These are phyloP conservation scores for Aegypius monachus DNA, from an alignment of 2,113 vertebrate species.

Conservation along the genomic window DNA sequence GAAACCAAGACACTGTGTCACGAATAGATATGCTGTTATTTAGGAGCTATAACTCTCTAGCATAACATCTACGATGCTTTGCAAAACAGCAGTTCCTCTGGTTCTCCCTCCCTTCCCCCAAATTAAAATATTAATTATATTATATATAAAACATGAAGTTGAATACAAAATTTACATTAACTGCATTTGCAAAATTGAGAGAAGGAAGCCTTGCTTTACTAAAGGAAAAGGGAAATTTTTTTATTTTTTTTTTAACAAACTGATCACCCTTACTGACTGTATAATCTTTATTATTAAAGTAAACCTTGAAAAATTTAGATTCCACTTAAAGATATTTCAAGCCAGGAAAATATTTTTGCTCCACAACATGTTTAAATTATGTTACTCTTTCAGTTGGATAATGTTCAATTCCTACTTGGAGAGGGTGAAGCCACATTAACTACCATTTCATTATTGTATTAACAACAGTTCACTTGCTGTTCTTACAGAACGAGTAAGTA, in stretches of 20 bases:
- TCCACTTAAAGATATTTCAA: not conserved
- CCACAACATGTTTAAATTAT: conserved; percentile 48
- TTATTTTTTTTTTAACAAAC: not conserved
- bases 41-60: not conserved
- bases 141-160: not conserved
- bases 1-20: not conserved
- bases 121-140: not conserved
- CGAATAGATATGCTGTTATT: not conserved
- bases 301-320: not conserved
- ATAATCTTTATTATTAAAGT: not conserved
- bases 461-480: conserved; percentile 59
- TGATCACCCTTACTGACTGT: not conserved
- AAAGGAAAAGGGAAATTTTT: not conserved
- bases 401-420: not conserved
- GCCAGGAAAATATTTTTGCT: conserved; percentile 11
- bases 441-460: conserved; percentile 60
- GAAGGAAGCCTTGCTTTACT: not conserved
- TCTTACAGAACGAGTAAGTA: conserved; percentile 9
- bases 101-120: not conserved
- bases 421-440: conserved; percentile 26
- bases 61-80: not conserved
- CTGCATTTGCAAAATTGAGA: not conserved
- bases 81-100: not conserved
- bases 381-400: conserved; percentile 39
- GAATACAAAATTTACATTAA: not conserved